Evolutionary conservation across 2,888 invertebrate genomes (phyloP).

Genomic region (Zygogramma bicolorata): DNA sequence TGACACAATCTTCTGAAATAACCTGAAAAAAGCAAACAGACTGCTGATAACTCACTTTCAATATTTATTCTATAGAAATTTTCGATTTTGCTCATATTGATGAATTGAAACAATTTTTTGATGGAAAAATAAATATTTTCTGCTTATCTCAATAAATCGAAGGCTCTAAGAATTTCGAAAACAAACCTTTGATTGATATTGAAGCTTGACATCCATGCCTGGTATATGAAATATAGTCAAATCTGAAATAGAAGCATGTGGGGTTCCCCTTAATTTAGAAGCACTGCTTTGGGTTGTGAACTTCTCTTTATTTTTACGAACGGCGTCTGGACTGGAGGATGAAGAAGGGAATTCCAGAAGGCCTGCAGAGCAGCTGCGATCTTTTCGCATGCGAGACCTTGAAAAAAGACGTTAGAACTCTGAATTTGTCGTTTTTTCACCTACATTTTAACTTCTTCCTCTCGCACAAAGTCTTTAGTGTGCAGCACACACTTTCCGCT

Average conservation of each 20-base stretch:
- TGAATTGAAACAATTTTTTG: no score
- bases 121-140: no score
- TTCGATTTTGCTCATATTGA: no score
- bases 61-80: no score
- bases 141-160: no score
- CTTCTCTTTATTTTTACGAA: constrained; percentile 64
- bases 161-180: no score
- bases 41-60: no score
- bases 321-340: constrained; percentile 64
- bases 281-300: constrained; percentile 57
- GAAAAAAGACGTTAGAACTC: constrained; percentile 20
- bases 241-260: constrained; percentile 71
- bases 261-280: constrained; percentile 62
- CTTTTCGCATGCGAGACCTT: constrained; percentile 78
- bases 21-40: constrained; percentile 44
- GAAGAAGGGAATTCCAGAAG: constrained; percentile 61
- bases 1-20: constrained; percentile 45
- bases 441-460: constrained; percentile 75
- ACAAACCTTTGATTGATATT: constrained; percentile 64
- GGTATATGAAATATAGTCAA: constrained; percentile 92
- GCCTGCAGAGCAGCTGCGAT: constrained; percentile 69
- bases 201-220: constrained; percentile 81
- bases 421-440: constrained; percentile 11
- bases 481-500: constrained; percentile 97
- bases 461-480: constrained; percentile 82